Evolutionary conservation across 2,888 invertebrate genomes (phyloP), one percentile per base, ranked within the genome.

Genomic region (Helobdella robusta): DNA sequence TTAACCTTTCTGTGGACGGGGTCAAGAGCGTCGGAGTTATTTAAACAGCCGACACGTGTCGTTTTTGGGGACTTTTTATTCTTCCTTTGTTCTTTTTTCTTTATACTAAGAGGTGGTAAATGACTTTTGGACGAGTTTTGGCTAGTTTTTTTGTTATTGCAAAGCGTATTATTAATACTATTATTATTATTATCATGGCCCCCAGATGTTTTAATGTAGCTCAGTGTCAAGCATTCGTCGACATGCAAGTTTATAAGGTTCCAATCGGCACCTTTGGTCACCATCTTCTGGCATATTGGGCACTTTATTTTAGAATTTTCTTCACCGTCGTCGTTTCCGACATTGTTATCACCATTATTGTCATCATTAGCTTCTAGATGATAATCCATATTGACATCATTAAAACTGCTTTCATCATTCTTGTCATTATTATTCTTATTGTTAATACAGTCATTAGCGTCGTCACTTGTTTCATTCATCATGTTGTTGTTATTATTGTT

Each of bases 191-290:
- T n/a, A n/a, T n/a, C n/a, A n/a, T n/a, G n/a, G n/a, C n/a, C n/a
- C n/a, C n/a, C n/a, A n/a, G n/a, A n/a, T n/a, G n/a, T n/a, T n/a
- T 44, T 52, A 30, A 48, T n/a, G n/a, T 30, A 62, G 2, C 15
- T 20, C 18, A 52, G 6, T 15, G 28, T 56, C 4, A 56, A 56
- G 18, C 64, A 64, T 35, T 56, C 56, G 25, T 56, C 64, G 15
- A 52, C 20, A n/a, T 64, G 64, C 18, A 32, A n/a, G 23, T 56
- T 64, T n/a, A 64, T n/a, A 36, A 54, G 23, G 28, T 15, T 4
- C 28, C 44, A 34, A 28, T 30, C 2, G 1, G 20, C 8, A 20
- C 18, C 23, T 36, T n/a, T n/a, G n/a, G 56, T 20, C n/a, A 64
- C 25, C 34, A 1, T 34, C 28, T 28, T 20, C 25, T 35, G n/a